Evolutionary conservation across 1,140 invertebrate genomes (phyloP).

Genomic region (Drosophila sechellia): DNA sequence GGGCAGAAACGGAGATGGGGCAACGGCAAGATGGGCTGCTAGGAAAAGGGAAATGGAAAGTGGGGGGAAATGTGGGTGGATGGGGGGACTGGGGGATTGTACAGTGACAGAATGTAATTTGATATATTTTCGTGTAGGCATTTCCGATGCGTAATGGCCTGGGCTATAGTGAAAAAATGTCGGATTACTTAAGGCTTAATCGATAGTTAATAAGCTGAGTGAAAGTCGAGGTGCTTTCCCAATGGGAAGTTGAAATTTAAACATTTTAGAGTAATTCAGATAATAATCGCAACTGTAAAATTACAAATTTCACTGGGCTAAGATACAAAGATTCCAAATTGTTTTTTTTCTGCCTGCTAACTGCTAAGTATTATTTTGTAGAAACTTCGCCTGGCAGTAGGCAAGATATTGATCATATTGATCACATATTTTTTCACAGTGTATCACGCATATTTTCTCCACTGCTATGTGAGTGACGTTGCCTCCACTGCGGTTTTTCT

Average conservation of each 20-base stretch:
- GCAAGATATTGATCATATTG: too few species aligned
- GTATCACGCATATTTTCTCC: constrained; percentile 23
- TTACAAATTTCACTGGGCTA: too few species aligned
- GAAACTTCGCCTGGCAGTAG: too few species aligned
- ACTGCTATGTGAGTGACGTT: constrained; percentile 72
- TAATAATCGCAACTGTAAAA: too few species aligned
- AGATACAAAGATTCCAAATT: too few species aligned
- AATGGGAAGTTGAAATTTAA: too few species aligned
- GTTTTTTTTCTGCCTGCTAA: too few species aligned
- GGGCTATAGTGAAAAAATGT: constrained; percentile 11
- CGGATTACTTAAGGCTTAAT: constrained; percentile 1
- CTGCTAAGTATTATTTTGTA: too few species aligned
- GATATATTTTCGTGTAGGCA: constrained; percentile 36
- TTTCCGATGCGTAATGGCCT: constrained; percentile 24
- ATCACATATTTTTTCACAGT: constrained; percentile 12
- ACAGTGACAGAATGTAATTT: constrained; percentile 46
- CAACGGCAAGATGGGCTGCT: constrained; percentile 1
- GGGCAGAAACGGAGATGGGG: background rate
- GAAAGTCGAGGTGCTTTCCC: too few species aligned
- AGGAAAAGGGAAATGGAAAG: background rate
- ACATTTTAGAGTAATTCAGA: too few species aligned
- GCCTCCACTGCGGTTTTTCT: constrained; percentile 54
- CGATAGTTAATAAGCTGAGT: background rate
- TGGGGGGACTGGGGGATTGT: constrained; percentile 9
- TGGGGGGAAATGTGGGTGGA: background rate